Evolutionary conservation across 2,797 vertebrate species (phyloP), one percentile per base, ranked within the genome.

Genomic region (Scolopax rusticola): DNA sequence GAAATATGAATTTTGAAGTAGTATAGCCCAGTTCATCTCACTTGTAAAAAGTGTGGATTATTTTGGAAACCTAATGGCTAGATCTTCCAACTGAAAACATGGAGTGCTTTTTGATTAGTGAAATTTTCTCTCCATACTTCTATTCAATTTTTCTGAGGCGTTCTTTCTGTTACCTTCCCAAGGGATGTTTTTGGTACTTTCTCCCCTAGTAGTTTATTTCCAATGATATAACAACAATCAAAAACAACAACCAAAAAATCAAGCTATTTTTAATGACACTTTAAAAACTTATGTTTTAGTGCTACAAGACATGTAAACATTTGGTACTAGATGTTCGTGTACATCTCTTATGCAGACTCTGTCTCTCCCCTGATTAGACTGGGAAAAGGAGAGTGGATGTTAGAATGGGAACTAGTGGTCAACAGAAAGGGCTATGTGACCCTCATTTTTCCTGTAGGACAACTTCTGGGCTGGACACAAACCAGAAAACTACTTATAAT

Each of bases 1-100:
- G 83, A 93, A 86, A 80, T 90, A 21, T 93, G 63, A 91, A 71
- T 93, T 95, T 80, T 91, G 59, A 90, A 80, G 63, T 85, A 68
- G 21, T 94, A 78, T 61, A 86, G 33, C 51, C 38, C 36, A 36
- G 83, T 94, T 96, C 68, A 75, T 64, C 63, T 83, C 43, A 15
- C 81, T 75, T 95, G 40, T 84, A 85, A 92, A 94, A 95, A 83
- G 3, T 4, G 13, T 27, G 40, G 43, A 33, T 69, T 64, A 5
- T 54, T 59, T 63, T 71, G 48, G 57, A 48, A 74, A 70, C 50
- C 24, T 51, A 70, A 60, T 5, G 24, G 32, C 47, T 87, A 51
- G 45, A 5, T 78, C 20, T 77, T 84, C 64, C n/a, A 69, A 33
- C 24, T 54, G 63, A 27, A 51, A n/a, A 36, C 43, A 32, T 0